Percentiles rank a stretch among this genome's conserved stretches.
These are phyloP conservation scores for Apodemia mormo DNA, from an alignment of 2,888 invertebrate species.

Conservation along the genomic window DNA sequence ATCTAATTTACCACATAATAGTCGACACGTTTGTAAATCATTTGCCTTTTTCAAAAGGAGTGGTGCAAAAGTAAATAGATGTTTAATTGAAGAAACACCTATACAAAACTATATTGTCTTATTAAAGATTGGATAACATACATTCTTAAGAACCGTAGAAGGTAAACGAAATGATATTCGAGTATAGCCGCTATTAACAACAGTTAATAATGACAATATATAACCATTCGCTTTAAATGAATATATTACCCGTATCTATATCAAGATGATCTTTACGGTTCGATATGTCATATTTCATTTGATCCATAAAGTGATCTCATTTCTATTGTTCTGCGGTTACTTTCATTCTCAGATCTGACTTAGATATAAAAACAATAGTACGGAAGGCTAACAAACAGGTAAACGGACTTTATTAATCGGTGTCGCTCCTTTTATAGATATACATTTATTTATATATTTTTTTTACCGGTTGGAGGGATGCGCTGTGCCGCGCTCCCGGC, in stretches of 20 bases:
- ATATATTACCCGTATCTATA: neutral
- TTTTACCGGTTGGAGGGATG: too few species aligned
- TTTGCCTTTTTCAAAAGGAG: too few species aligned
- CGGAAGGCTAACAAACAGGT: conserved; percentile 27
- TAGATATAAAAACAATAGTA: conserved; percentile 34
- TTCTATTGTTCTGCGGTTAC: conserved; percentile 41
- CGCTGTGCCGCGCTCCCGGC: too few species aligned
- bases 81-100: too few species aligned
- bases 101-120: too few species aligned
- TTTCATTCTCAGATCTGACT: conserved; percentile 35
- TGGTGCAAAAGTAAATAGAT: too few species aligned
- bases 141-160: too few species aligned
- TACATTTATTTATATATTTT: conserved; percentile 6
- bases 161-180: too few species aligned
- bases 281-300: conserved; percentile 24
- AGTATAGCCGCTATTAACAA: neutral
- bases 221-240: neutral
- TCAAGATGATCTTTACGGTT: conserved; percentile 17
- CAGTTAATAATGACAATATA: neutral
- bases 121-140: too few species aligned
- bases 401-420: conserved; percentile 6
- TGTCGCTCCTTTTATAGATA: conserved; percentile 30
- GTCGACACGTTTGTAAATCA: too few species aligned
- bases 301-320: conserved; percentile 11
- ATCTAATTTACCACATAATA: too few species aligned